phyloP scores from a whole-genome alignment of 2,113 vertebrate species.

The Gallinago paraguaiae region DNA sequence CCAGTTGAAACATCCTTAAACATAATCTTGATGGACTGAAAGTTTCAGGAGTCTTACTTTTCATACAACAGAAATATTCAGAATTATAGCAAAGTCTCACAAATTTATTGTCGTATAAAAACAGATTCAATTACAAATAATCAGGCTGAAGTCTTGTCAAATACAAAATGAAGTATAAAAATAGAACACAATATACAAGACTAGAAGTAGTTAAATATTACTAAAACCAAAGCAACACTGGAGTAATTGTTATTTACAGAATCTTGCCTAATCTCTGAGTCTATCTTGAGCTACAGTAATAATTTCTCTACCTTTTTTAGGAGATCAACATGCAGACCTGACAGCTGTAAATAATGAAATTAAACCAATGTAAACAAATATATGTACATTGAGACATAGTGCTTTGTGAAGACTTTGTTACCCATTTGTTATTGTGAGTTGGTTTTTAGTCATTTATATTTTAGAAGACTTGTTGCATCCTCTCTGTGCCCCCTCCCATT shows the following conservation, averaged over 20 bases:
- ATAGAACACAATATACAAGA: constrained; percentile 52
- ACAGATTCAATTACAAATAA: not conserved
- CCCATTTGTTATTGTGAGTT: not conserved
- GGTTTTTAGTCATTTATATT: not conserved
- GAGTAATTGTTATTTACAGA: constrained; percentile 40
- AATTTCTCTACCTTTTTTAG: not conserved
- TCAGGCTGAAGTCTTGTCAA: constrained; percentile 39
- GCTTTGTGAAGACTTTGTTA: not conserved
- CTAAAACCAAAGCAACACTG: not conserved
- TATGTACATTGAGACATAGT: not conserved
- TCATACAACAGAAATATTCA: not conserved
- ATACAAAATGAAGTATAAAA: constrained; percentile 62
- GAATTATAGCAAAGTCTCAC: not conserved
- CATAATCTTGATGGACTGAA: not conserved
- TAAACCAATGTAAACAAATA: not conserved
- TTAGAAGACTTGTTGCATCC: not conserved
- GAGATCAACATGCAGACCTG: not conserved
- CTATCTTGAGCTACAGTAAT: not conserved
- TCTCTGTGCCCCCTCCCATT: not conserved
- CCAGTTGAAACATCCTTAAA: not conserved
- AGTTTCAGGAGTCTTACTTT: not conserved
- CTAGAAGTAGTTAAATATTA: constrained; percentile 45
- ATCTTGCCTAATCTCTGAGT: not conserved
- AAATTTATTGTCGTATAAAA: constrained; percentile 49
- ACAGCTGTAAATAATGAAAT: not conserved